phyloP scores from a whole-genome alignment of 1,140 invertebrate genomes.

The Aporrectodea caliginosa region DNA sequence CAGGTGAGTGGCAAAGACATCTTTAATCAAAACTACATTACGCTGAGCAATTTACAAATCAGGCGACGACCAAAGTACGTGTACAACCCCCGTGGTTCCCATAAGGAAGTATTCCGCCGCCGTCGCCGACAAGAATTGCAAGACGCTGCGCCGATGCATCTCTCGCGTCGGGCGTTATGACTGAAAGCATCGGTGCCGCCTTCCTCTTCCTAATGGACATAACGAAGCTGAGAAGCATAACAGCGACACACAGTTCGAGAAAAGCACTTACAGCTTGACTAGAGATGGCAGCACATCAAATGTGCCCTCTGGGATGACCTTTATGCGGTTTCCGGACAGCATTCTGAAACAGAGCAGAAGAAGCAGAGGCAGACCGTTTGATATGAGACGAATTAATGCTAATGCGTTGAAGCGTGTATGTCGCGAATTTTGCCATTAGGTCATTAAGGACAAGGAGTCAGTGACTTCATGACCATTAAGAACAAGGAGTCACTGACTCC shows the following conservation, averaged over 20 bases:
- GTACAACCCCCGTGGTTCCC: background rate
- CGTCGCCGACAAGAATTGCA: background rate
- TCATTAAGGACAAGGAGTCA: no score
- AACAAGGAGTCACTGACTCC: no score
- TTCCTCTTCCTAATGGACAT: background rate
- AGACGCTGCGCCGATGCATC: no score
- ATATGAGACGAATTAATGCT: no score
- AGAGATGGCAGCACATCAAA: background rate
- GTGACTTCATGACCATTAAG: no score
- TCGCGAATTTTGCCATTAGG: no score
- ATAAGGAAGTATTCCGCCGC: background rate
- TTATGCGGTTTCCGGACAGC: background rate
- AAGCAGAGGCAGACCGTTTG: no score
- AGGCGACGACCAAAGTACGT: background rate
- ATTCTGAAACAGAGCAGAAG: background rate
- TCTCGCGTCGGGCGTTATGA: no score
- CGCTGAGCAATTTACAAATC: background rate
- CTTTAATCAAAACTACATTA: background rate
- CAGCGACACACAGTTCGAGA: no score
- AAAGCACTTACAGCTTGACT: background rate
- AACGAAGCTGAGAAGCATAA: background rate
- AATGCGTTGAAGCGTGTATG: no score
- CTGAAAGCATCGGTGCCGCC: no score
- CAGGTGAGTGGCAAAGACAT: background rate
- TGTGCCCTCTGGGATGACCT: background rate